Evolutionary conservation across 1,140 invertebrate genomes (phyloP).

Genomic region (Drosophila lowei): DNA sequence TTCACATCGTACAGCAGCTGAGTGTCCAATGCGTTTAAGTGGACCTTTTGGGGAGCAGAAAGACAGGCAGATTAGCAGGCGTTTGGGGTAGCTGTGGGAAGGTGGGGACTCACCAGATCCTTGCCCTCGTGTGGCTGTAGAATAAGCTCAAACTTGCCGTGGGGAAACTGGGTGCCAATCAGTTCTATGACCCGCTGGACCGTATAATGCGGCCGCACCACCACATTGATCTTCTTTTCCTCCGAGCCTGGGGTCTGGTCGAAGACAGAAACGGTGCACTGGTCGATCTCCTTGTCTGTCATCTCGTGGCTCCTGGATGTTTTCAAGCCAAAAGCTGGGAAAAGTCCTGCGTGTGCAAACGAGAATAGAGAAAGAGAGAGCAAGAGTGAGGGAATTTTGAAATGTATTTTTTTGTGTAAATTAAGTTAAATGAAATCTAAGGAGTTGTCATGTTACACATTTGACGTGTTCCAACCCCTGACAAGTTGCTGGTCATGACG

Average conservation of each 20-base stretch:
- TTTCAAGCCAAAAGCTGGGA: slow-evolving; percentile 54
- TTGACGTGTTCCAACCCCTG: slow-evolving; percentile 24
- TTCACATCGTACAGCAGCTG: slow-evolving; percentile 62
- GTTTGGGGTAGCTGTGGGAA: not conserved
- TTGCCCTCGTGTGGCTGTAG: slow-evolving; percentile 70
- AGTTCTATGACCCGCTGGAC: slow-evolving; percentile 84
- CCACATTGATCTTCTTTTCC: slow-evolving; percentile 83
- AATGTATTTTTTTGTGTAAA: not conserved
- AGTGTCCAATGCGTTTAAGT: slow-evolving; percentile 62
- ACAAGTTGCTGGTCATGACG: slow-evolving; percentile 25
- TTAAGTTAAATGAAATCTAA: slow-evolving; percentile 7
- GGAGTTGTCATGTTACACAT: slow-evolving; percentile 13
- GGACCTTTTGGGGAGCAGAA: slow-evolving; percentile 39
- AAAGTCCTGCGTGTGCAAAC: slow-evolving; percentile 15
- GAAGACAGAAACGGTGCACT: slow-evolving; percentile 85
- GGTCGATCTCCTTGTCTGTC: slow-evolving; percentile 74
- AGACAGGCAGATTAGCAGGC: not conserved
- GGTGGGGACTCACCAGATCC: slow-evolving; percentile 52
- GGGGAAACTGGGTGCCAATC: slow-evolving; percentile 84
- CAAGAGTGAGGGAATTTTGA: slow-evolving; percentile 34
- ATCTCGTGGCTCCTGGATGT: slow-evolving; percentile 22
- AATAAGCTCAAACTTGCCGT: slow-evolving; percentile 85
- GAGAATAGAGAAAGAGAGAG: slow-evolving; percentile 2
- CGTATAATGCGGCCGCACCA: slow-evolving; percentile 84
- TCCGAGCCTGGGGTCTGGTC: slow-evolving; percentile 84